Evolutionary conservation across 2,888 invertebrate species (phyloP).

Genomic region (Patella pellucida): DNA sequence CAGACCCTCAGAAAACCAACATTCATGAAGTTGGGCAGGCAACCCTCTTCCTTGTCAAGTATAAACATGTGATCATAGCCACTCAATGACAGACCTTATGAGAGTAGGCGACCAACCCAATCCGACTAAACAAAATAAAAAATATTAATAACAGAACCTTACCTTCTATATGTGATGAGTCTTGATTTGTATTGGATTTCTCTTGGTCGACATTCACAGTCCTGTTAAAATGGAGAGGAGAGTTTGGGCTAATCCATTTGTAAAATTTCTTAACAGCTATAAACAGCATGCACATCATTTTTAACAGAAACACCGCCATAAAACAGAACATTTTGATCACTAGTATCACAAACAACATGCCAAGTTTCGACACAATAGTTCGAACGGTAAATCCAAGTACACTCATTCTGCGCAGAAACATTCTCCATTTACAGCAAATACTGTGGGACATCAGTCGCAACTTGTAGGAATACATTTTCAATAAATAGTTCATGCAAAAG

Average conservation of each 20-base stretch:
- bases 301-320: constrained; percentile 13
- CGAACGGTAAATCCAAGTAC: constrained; percentile 8
- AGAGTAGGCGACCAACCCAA: background rate
- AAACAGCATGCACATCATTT: background rate
- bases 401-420: background rate
- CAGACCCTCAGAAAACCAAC: no score
- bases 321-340: constrained; percentile 14
- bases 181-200: constrained; percentile 58
- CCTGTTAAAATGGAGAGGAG: constrained; percentile 50
- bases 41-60: no score
- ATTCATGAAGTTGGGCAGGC: no score
- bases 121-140: background rate
- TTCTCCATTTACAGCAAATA: no score
- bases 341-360: constrained; percentile 13
- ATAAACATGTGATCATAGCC: no score
- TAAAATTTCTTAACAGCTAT: background rate
- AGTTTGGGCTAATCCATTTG: background rate
- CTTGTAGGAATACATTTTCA: no score
- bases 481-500: no score
- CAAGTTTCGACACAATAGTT: constrained; percentile 13
- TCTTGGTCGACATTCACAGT: constrained; percentile 59
- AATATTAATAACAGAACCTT: constrained; percentile 25
- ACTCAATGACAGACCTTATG: no score
- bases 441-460: no score
- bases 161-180: constrained; percentile 67